phyloP scores from a whole-genome alignment of 92 coral and sea anemone genomes.

The Epizoanthus rinbou region DNA sequence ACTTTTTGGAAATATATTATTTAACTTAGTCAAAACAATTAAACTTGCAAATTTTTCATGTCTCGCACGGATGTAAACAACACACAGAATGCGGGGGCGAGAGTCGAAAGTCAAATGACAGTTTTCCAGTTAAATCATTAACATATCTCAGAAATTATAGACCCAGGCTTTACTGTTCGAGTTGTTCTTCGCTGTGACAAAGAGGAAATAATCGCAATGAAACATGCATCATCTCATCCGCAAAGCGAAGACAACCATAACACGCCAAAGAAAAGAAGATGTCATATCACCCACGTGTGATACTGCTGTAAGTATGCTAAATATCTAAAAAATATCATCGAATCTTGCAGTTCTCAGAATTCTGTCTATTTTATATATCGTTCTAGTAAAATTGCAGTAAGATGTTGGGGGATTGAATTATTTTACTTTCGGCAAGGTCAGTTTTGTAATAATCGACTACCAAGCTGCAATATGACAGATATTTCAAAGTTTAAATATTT shows the following conservation, averaged over 20 bases:
- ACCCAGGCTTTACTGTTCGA: neutral
- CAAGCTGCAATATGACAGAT: too few relatives aligned
- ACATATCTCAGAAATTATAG: neutral
- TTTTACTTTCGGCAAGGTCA: too few relatives aligned
- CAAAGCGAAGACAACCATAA: constrained; percentile 11
- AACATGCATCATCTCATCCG: constrained; percentile 27
- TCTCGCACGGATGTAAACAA: neutral
- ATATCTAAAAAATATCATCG: neutral
- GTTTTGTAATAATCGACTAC: neutral
- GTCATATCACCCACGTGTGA: neutral
- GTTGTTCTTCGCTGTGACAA: neutral
- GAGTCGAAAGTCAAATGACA: neutral
- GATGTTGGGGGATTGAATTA: neutral
- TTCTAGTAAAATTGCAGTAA: neutral
- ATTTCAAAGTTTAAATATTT: too few relatives aligned
- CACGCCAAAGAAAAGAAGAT: constrained; percentile 16
- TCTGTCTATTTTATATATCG: neutral
- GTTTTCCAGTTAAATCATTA: neutral
- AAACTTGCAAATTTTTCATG: neutral
- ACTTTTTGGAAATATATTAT: neutral
- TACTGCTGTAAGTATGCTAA: neutral
- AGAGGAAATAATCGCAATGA: constrained; percentile 5
- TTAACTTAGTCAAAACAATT: neutral
- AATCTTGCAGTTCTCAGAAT: neutral
- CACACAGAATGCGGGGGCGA: neutral